Evolutionary conservation across 2,113 vertebrate genomes (phyloP).

Genomic region (Megalops atlanticus): DNA sequence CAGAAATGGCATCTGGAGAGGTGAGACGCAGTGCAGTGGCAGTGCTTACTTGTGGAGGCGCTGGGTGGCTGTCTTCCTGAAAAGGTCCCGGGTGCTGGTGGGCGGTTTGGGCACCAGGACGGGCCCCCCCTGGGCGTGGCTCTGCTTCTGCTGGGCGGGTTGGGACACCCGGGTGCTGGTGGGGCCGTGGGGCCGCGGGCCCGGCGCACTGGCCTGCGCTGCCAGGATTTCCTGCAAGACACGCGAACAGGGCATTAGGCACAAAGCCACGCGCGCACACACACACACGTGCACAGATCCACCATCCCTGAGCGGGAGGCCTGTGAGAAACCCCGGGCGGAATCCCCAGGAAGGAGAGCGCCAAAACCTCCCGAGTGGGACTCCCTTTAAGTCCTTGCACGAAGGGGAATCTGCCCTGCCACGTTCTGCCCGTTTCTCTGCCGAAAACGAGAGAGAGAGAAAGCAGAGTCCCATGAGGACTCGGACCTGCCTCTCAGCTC

Average conservation of each 20-base stretch:
- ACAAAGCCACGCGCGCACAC: no score
- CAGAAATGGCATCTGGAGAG: neutral
- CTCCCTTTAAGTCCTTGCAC: neutral
- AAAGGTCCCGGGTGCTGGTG: conserved; percentile 68
- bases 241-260: neutral
- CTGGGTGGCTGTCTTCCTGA: conserved; percentile 75
- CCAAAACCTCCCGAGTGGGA: neutral
- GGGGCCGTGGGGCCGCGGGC: conserved; percentile 53
- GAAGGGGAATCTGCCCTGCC: neutral
- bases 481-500: neutral
- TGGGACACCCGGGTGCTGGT: conserved; percentile 56
- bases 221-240: conserved; percentile 71
- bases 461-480: neutral
- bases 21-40: neutral
- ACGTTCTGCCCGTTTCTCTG: no score
- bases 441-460: no score
- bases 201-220: conserved; percentile 62
- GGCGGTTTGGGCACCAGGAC: conserved; percentile 81
- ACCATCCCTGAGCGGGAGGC: neutral
- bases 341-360: no score
- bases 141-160: conserved; percentile 63
- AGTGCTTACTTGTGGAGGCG: conserved; percentile 82
- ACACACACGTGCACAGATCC: no score
- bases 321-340: no score
- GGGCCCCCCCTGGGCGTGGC: conserved; percentile 61